Conservation (phyloP, 2,888 invertebrate species). For the Abscondita cerata region DNA sequence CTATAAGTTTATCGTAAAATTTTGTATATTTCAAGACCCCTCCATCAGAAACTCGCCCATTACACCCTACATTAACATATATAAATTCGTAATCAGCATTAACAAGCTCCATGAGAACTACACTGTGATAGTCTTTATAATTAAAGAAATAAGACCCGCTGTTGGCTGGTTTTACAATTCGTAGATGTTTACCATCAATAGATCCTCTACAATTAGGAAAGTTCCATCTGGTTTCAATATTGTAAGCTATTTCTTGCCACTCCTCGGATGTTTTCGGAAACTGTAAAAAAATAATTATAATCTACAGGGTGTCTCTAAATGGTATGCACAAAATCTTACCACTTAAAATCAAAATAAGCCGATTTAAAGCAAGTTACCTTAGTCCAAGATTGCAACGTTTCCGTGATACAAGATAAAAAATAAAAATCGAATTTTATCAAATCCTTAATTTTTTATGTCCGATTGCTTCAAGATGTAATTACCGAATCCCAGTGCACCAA, state of each 20-base stretch:
- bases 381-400: no score
- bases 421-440: not conserved
- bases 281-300: not conserved
- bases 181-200: not conserved
- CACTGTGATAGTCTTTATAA: conserved; percentile 20
- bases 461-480: no score
- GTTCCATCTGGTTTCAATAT: not conserved
- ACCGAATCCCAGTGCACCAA: no score
- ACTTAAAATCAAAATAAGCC: not conserved
- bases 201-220: not conserved
- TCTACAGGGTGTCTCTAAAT: no score
- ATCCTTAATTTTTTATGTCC: not conserved
- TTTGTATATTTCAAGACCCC: conserved; percentile 2
- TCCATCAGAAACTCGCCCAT: conserved; percentile 3
- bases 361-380: no score
- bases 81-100: conserved; percentile 36
- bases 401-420: no score
- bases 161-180: not conserved
- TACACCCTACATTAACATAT: conserved; percentile 27
- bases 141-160: not conserved
- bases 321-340: not conserved
- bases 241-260: conserved; percentile 1
- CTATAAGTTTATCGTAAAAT: conserved; percentile 6
- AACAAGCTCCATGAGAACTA: conserved; percentile 35
- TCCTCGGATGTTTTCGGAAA: conserved; percentile 1